Conservation (phyloP, 2,797 vertebrate species). For the Dermochelys coriacea region DNA sequence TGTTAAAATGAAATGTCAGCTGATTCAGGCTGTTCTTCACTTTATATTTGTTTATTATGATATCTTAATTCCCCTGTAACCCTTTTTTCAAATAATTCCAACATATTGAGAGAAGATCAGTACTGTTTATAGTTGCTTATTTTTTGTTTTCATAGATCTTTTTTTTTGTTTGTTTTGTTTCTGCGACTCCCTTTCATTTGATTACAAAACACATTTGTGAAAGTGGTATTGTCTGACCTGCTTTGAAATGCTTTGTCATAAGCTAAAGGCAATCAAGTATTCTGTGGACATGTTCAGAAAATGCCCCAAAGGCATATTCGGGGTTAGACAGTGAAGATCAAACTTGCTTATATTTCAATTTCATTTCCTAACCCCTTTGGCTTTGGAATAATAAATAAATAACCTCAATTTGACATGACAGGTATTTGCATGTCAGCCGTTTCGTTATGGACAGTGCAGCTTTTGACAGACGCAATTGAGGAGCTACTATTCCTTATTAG, state of each 20-base stretch:
- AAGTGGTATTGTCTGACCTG: not conserved
- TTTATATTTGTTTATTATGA: not conserved
- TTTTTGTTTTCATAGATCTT: not conserved
- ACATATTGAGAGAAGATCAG: not conserved
- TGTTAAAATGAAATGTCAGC: not conserved
- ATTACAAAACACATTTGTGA: not conserved
- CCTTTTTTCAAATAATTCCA: not conserved
- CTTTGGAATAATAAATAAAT: not conserved
- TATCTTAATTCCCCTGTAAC: not conserved
- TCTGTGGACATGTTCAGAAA: not conserved
- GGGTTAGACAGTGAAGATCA: not conserved
- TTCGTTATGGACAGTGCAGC: accelerated
- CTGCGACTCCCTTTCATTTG: not conserved
- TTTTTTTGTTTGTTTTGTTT: not conserved
- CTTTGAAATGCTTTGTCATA: not conserved
- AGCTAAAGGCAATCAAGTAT: not conserved
- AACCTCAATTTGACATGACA: not conserved
- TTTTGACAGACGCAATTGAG: not conserved
- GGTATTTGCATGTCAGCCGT: not conserved
- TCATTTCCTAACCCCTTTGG: not conserved
- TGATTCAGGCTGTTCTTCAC: not conserved
- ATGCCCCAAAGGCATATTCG: not conserved
- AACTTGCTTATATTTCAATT: not conserved
- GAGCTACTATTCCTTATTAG: not conserved
- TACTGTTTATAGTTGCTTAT: not conserved